A percentile compares a stretch with the other conserved stretches of the same genome.
phyloP scores from a whole-genome alignment of 2,797 vertebrate species.

The Monodelphis domestica region DNA sequence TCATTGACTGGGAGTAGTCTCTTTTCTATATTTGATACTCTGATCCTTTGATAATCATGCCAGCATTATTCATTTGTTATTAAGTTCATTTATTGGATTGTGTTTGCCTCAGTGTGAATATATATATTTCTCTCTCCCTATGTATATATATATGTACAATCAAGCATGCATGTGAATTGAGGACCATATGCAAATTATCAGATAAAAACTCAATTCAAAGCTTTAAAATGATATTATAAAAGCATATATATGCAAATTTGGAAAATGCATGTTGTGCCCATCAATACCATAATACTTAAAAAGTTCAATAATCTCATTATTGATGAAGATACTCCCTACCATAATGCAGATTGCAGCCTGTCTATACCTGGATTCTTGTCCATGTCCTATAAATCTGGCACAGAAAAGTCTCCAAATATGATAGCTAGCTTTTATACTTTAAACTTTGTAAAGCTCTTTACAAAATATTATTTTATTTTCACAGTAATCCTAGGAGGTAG shows the following conservation, averaged over 20 bases:
- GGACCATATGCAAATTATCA: neutral
- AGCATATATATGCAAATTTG: neutral
- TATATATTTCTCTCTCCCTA: too few relatives aligned
- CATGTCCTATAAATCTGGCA: neutral
- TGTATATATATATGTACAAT: too few relatives aligned
- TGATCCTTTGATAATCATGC: constrained; percentile 28
- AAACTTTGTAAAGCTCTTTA: neutral
- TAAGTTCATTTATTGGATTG: neutral
- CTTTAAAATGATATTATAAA: constrained; percentile 10
- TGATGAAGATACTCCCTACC: neutral
- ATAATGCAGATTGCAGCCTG: neutral
- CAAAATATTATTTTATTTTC: neutral
- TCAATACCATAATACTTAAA: neutral
- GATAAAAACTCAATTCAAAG: neutral
- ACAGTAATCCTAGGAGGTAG: neutral
- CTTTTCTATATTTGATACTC: neutral
- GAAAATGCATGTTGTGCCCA: neutral
- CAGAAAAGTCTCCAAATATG: neutral
- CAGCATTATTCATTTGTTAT: neutral
- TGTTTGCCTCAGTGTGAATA: neutral
- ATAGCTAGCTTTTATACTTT: neutral
- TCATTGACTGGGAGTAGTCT: neutral
- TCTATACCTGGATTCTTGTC: neutral
- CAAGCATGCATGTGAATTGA: neutral
- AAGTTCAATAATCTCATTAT: neutral